Evolutionary conservation across 1,140 invertebrate genomes (phyloP).

Genomic region (Idris sp.): DNA sequence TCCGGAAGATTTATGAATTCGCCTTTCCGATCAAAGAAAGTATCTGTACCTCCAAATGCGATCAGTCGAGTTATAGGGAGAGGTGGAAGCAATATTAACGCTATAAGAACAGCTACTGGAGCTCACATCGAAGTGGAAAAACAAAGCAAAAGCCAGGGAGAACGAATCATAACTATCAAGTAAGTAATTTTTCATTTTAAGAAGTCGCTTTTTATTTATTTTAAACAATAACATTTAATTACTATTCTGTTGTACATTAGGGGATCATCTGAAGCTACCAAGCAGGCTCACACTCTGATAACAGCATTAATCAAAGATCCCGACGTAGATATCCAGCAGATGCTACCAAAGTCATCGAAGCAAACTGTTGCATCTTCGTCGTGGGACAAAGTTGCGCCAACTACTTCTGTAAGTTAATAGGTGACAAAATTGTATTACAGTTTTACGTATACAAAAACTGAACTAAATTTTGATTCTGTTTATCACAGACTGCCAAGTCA

Average conservation of each 20-base stretch:
- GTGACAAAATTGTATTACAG: neutral
- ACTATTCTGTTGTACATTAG: too few relatives aligned
- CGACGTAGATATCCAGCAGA: conserved; percentile 92
- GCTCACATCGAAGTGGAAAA: conserved; percentile 99
- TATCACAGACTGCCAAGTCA: conserved; percentile 69
- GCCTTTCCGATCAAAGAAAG: conserved; percentile 84
- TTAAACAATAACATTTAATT: too few relatives aligned
- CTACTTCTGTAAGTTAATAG: conserved; percentile 67
- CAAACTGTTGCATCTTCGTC: conserved; percentile 77
- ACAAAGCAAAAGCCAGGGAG: conserved; percentile 94
- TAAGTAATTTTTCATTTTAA: too few relatives aligned
- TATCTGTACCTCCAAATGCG: conserved; percentile 94
- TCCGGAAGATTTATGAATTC: conserved; percentile 77
- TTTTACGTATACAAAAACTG: neutral
- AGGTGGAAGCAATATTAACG: conserved; percentile 97
- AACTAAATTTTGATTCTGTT: neutral
- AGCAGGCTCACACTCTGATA: conserved; percentile 92
- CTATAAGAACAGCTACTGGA: conserved; percentile 94
- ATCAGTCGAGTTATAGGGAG: conserved; percentile 97
- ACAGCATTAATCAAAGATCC: conserved; percentile 93
- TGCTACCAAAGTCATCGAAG: conserved; percentile 85
- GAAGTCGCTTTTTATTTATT: too few relatives aligned
- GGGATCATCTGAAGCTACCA: conserved; percentile 93
- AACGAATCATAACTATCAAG: conserved; percentile 96
- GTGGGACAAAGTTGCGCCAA: conserved; percentile 80